Percentiles rank a stretch among this genome's conserved stretches.
phyloP scores from a whole-genome alignment of 2,888 invertebrate genomes.

The Noctua comes region DNA sequence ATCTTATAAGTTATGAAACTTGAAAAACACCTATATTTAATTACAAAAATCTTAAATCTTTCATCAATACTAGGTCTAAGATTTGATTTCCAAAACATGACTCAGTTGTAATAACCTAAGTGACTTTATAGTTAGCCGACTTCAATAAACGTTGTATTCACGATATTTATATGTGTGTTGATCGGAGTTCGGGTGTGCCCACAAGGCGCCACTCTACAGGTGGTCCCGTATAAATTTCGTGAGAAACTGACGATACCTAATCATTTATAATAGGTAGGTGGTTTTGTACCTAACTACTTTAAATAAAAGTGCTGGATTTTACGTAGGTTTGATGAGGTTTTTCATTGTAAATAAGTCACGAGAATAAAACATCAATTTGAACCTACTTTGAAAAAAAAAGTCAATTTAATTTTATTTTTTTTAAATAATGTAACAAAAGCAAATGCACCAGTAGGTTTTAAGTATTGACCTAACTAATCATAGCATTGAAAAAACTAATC shows the following conservation, averaged over 20 bases:
- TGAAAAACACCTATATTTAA: neutral
- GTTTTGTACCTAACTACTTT: slow-evolving; percentile 9
- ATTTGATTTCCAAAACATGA: neutral
- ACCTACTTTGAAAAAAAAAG: neutral
- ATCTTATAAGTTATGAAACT: neutral
- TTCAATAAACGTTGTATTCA: slow-evolving; percentile 43
- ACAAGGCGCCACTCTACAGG: slow-evolving; percentile 64
- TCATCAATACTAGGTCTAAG: neutral
- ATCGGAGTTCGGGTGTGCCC: slow-evolving; percentile 36
- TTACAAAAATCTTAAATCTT: neutral
- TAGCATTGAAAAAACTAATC: neutral
- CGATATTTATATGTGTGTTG: slow-evolving; percentile 52
- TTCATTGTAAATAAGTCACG: too few relatives aligned
- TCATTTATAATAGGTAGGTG: slow-evolving; percentile 48
- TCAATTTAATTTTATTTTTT: too few relatives aligned
- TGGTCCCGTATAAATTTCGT: slow-evolving; percentile 58
- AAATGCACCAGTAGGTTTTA: too few relatives aligned
- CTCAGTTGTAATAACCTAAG: slow-evolving; percentile 34
- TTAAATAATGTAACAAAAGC: too few relatives aligned
- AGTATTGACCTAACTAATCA: too few relatives aligned
- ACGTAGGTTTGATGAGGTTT: neutral
- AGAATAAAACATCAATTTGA: neutral
- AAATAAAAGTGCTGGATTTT: slow-evolving; percentile 3
- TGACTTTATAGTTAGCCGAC: slow-evolving; percentile 42
- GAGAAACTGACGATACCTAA: slow-evolving; percentile 54